Percentiles rank a stretch among this genome's conserved stretches.
Evolutionary conservation across 1,140 invertebrate genomes (phyloP).

Genomic region (Palaemon carinicauda): DNA sequence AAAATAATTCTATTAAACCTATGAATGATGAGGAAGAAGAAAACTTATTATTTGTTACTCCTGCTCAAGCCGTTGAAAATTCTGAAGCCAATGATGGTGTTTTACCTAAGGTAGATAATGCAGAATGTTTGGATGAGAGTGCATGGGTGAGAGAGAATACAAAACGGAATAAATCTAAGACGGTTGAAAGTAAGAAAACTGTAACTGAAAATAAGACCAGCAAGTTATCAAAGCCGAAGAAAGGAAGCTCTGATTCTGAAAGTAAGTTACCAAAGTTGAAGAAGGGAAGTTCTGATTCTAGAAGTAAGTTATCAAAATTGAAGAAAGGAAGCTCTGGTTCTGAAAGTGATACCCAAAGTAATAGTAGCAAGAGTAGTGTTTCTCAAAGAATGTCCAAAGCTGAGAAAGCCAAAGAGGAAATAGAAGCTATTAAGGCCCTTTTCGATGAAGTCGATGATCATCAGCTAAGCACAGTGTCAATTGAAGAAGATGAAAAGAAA

Average conservation of each 20-base stretch:
- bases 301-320: not conserved
- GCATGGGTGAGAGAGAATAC: not conserved
- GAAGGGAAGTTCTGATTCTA: too few species aligned
- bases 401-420: slow-evolving; percentile 17
- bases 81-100: not conserved
- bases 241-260: not conserved
- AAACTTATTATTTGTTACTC: slow-evolving; percentile 33
- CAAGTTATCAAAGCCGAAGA: not conserved
- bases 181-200: not conserved
- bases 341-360: not conserved
- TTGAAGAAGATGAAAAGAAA: not conserved
- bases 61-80: not conserved
- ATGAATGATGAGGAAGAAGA: not conserved
- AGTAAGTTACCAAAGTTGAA: not conserved
- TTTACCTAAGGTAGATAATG: not conserved
- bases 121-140: not conserved
- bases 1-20: not conserved
- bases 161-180: not conserved
- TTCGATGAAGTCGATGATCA: slow-evolving; percentile 28
- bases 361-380: not conserved
- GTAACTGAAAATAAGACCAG: not conserved
- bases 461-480: not conserved
- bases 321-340: not conserved
- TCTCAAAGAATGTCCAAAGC: not conserved
- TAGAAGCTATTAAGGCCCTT: not conserved